Conservation (phyloP, 2,797 vertebrate species). For the Cirrhinus molitorella region DNA sequence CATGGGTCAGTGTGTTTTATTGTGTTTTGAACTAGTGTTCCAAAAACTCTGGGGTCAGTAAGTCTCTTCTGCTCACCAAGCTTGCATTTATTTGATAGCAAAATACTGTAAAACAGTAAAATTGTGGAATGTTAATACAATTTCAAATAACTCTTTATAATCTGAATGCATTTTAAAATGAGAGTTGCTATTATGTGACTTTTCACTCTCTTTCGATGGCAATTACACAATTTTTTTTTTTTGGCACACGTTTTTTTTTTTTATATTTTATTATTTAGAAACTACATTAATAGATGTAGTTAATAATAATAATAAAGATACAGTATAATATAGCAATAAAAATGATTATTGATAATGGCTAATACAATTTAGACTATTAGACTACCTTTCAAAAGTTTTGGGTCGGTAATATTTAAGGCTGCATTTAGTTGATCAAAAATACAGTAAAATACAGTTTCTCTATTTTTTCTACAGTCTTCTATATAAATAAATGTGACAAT, state of each 20-base stretch:
- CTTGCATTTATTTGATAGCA: not conserved
- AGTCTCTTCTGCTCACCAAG: not conserved
- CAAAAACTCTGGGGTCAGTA: not conserved
- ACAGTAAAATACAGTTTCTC: not conserved
- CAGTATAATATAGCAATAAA: not conserved
- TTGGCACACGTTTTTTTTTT: not conserved
- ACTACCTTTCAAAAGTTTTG: too few species aligned
- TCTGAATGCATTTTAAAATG: not conserved
- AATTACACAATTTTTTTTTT: not conserved
- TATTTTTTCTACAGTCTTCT: too few species aligned
- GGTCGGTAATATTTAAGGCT: not conserved
- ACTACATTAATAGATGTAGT: not conserved
- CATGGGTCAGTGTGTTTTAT: not conserved
- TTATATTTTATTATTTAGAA: too few species aligned
- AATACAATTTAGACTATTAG: too few species aligned
- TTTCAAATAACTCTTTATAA: not conserved
- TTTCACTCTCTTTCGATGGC: not conserved
- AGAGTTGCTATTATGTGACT: not conserved
- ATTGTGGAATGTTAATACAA: not conserved
- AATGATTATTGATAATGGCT: not conserved
- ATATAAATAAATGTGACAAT: rapidly evolving
- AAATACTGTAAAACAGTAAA: not conserved
- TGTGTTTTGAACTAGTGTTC: not conserved
- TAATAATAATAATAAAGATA: too few species aligned
- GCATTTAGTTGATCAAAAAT: not conserved